Base-by-base conservation (phyloP, 2,797 vertebrate genomes). In the Crenichthys baileyi region DNA sequence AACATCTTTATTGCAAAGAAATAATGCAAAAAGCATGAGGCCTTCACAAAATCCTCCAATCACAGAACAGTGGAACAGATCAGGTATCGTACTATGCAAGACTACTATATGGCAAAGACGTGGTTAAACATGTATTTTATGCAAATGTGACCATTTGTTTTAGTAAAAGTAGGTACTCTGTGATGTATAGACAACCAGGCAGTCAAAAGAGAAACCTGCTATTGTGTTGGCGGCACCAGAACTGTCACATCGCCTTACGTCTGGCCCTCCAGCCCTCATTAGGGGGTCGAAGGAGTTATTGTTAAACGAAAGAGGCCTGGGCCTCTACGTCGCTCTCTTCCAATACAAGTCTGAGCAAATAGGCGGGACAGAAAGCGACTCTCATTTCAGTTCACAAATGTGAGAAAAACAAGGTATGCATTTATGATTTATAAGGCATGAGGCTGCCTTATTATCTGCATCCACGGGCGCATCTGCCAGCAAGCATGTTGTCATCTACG, bases 161-260 rank as follows among this genome's bases (percentile, higher is more conserved):
- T 70, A 75, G 82, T 48, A 55, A 90, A 91, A 87, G 83, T 90
- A 90, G 87, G 77, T 85, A 78, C 74, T 90, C 80, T 50, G 76
- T 75, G 81, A 77, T 31, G 4, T 81, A 60, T 55, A 85, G 76
- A 80, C 85, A 89, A 87, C 81, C 81, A 88, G 81, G 88, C 91
- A 89, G 81, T 90, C 87, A 90, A 91, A 90, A 90, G 85, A 92
- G 93, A 94, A 94, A 93, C 88, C 84, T 91, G 91, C 93, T 85
- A 95, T 95, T 96, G 95, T 96, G 94, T 94, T 26, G 29, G 89
- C 90, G 92, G 92, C 92, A 94, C 94, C 91, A 95, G 91, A 95
- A 95, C 95, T 96, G 96, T 96, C 96, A 96, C 94, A 95, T 95
- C 89, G 92, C 93, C 88, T 96, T 95, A 95, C 88, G 95, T 96